A percentile compares a stretch with the other conserved stretches of the same genome.
These are phyloP conservation scores for Petrophora chlorosata DNA, from an alignment of 2,888 invertebrate species.

Conservation along the genomic window DNA sequence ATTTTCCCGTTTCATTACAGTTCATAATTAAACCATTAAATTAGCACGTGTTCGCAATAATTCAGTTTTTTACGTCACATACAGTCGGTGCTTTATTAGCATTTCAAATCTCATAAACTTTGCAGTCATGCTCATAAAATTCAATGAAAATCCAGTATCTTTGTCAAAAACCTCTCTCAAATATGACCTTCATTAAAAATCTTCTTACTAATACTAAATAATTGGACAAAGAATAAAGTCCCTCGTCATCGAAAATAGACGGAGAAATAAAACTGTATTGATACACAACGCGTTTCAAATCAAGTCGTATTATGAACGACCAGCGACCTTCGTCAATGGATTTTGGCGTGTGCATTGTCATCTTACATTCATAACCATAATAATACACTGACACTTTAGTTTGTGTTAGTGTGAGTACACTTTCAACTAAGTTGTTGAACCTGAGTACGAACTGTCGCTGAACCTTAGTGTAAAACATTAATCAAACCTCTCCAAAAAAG, in stretches of 20 bases:
- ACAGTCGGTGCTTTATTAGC: too few species aligned
- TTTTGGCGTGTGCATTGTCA: conserved; percentile 15
- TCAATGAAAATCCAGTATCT: not conserved
- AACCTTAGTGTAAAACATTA: too few species aligned
- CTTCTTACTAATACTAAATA: conserved; percentile 15
- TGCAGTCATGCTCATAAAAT: not conserved
- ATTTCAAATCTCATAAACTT: too few species aligned
- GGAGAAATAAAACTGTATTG: conserved; percentile 11
- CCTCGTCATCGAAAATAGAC: conserved; percentile 3
- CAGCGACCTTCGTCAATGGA: conserved; percentile 17
- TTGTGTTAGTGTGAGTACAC: too few species aligned
- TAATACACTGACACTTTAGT: not conserved
- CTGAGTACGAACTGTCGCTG: too few species aligned
- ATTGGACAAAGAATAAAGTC: conserved; percentile 13
- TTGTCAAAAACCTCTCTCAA: conserved; percentile 3
- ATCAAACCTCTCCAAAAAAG: too few species aligned
- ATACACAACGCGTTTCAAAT: conserved; percentile 5
- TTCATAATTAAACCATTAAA: not conserved
- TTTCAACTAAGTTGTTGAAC: too few species aligned
- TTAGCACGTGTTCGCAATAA: not conserved
- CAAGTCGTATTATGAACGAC: conserved; percentile 12
- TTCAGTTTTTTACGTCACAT: too few species aligned
- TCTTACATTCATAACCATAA: not conserved
- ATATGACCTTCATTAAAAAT: conserved; percentile 6
- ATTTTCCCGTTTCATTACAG: not conserved